Conservation (phyloP, 2,888 invertebrate genomes). For the Calliopum simillimum region DNA sequence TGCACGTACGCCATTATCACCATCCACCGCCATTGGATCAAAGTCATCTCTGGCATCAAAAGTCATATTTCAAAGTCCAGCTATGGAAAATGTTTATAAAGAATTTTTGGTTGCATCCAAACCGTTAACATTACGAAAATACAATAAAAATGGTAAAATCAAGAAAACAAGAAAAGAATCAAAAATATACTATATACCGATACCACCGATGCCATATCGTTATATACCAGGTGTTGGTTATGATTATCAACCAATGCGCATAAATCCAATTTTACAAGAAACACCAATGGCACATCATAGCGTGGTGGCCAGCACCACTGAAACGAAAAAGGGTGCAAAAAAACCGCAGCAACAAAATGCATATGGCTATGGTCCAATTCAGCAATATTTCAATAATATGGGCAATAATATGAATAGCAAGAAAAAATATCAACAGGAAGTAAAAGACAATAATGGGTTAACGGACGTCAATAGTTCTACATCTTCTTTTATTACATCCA, state of each 20-base stretch:
- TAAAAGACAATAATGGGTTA: not conserved
- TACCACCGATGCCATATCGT: slow-evolving; percentile 88
- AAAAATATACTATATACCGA: slow-evolving; percentile 85
- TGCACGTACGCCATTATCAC: not conserved
- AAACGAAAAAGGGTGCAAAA: slow-evolving; percentile 21
- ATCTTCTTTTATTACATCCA: too few species aligned
- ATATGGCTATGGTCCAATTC: not conserved
- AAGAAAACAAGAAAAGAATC: slow-evolving; percentile 73
- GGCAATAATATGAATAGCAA: not conserved
- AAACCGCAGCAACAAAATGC: slow-evolving; percentile 26
- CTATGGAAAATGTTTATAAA: slow-evolving; percentile 60
- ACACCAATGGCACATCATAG: slow-evolving; percentile 24
- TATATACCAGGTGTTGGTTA: slow-evolving; percentile 87
- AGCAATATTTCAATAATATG: not conserved
- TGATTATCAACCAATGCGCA: slow-evolving; percentile 79
- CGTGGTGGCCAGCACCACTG: slow-evolving; percentile 25
- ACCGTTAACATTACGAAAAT: slow-evolving; percentile 60
- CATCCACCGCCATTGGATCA: slow-evolving; percentile 4
- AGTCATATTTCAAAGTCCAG: slow-evolving; percentile 59
- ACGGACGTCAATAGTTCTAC: not conserved
- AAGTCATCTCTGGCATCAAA: slow-evolving; percentile 47
- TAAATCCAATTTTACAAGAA: slow-evolving; percentile 55
- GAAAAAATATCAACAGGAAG: not conserved
- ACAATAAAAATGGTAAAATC: slow-evolving; percentile 57
- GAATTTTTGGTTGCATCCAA: slow-evolving; percentile 62